These are phyloP conservation scores for Chionodraco myersi DNA, from an alignment of 2,113 vertebrate genomes.

Conservation along the genomic window DNA sequence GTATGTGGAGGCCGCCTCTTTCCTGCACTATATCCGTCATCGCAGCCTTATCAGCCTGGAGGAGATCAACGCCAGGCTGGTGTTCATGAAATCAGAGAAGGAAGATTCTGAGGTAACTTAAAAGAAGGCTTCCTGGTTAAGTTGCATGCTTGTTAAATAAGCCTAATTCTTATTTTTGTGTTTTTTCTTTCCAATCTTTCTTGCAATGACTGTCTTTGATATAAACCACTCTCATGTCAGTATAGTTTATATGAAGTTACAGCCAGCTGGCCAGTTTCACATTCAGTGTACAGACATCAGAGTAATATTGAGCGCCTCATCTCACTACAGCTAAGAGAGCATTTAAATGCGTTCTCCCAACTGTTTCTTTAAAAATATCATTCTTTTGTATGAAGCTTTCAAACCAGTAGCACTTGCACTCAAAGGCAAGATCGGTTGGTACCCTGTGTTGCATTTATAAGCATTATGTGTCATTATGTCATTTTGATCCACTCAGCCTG, in stretches of 20 bases:
- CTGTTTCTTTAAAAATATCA: neutral
- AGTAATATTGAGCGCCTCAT: too few relatives aligned
- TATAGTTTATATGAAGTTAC: too few relatives aligned
- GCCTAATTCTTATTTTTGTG: too few relatives aligned
- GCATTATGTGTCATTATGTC: constrained; percentile 37
- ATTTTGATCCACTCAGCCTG: constrained; percentile 4
- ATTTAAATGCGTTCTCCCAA: neutral
- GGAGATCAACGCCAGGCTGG: constrained; percentile 92
- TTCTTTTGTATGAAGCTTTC: neutral
- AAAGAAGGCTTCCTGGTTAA: neutral
- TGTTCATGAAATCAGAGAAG: constrained; percentile 86
- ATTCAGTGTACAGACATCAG: too few relatives aligned
- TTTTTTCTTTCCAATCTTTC: too few relatives aligned
- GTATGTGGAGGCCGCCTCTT: constrained; percentile 95
- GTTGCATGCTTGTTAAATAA: neutral
- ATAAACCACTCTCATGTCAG: too few relatives aligned
- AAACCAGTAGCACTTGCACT: neutral
- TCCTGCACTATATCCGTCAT: constrained; percentile 95
- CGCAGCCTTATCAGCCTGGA: constrained; percentile 93
- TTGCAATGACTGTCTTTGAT: too few relatives aligned
- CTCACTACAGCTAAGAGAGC: neutral
- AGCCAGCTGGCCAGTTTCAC: too few relatives aligned
- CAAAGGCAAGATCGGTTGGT: neutral
- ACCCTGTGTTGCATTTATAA: neutral
- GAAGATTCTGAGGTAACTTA: constrained; percentile 75